phyloP scores from a whole-genome alignment of 2,888 invertebrate genomes.

The Mesopsocus fuscifrons region DNA sequence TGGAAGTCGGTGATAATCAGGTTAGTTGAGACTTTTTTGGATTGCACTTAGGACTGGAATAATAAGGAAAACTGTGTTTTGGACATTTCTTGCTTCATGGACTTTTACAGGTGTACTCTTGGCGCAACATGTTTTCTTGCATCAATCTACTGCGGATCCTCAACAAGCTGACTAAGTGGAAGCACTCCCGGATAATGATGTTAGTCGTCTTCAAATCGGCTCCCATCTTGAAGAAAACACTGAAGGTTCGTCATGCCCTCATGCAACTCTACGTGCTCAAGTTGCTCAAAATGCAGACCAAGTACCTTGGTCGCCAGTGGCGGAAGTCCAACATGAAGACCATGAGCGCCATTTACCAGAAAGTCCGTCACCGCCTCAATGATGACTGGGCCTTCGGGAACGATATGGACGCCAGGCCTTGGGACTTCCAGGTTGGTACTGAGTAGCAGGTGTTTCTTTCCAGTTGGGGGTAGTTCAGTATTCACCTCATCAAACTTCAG shows the following conservation, averaged over 20 bases:
- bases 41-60: no score
- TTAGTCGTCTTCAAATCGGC: slow-evolving; percentile 98
- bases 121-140: slow-evolving; percentile 96
- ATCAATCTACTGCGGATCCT: slow-evolving; percentile 90
- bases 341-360: slow-evolving; percentile 96
- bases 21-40: no score
- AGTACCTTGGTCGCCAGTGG: slow-evolving; percentile 97
- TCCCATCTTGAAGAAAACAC: slow-evolving; percentile 87
- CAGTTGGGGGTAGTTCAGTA: no score
- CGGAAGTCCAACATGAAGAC: slow-evolving; percentile 99
- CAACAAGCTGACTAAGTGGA: slow-evolving; percentile 98
- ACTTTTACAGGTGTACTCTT: slow-evolving; percentile 80
- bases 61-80: no score
- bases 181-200: slow-evolving; percentile 99
- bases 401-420: slow-evolving; percentile 90
- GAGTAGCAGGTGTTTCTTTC: slow-evolving; percentile 86
- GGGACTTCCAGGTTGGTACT: slow-evolving; percentile 97
- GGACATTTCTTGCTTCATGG: no score
- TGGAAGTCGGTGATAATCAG: slow-evolving; percentile 71
- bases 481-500: no score
- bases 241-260: slow-evolving; percentile 90
- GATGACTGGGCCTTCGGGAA: slow-evolving; percentile 99
- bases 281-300: slow-evolving; percentile 97
- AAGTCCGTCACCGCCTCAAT: slow-evolving; percentile 86
- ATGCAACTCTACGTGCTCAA: slow-evolving; percentile 97